Evolutionary conservation across 2,113 vertebrate species (phyloP), one percentile per base, ranked within the genome.

Genomic region (Toxotes chatareus): DNA sequence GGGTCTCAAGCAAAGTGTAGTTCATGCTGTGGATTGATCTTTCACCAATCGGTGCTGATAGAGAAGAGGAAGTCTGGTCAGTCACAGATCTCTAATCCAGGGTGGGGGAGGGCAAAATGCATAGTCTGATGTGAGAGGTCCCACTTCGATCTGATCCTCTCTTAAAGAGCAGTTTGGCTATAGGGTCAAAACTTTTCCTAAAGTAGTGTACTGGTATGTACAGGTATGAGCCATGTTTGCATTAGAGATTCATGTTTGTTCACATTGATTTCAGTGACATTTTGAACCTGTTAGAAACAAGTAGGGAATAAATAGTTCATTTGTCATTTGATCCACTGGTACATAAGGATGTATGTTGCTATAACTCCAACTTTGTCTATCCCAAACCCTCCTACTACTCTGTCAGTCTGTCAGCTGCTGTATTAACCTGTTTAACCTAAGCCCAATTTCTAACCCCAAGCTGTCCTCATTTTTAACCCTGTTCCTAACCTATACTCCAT

Each of bases 401-500:
- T 27, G 16, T 60, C 31, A 17, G 19, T 36, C 47, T 32, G 55
- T 57, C 59, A 49, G 34, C 27, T 27, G 1, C 40, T 53, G 4
- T 11, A 36, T 21, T 55, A 46, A 70, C 51, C 51, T 7, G 5
- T 76, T 80, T 47, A 70, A 66, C 27, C 62, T 64, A 61, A 61
- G 64, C 44, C 27, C 32, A 67, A 23, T 21, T 42, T 64, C 3
- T 4, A 46, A 63, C 36, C 38, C 21, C 12, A n/a, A 47, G 11
- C 17, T 73, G 14, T 55, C 40, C 16, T 36, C 21, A 57, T 31
- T 38, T 80, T 75, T 60, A 61, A 86, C 62, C 47, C 27, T 36
- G 27, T 61, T 73, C 1, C 57, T 57, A 67, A 56, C 69, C 60
- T 47, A 23, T 5, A 4, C 73, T 55, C 79, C 63, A 87, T 84